Percentiles rank a stretch among this genome's conserved stretches.
Conservation (phyloP, 2,888 invertebrate genomes). For the Sericinus montela region DNA sequence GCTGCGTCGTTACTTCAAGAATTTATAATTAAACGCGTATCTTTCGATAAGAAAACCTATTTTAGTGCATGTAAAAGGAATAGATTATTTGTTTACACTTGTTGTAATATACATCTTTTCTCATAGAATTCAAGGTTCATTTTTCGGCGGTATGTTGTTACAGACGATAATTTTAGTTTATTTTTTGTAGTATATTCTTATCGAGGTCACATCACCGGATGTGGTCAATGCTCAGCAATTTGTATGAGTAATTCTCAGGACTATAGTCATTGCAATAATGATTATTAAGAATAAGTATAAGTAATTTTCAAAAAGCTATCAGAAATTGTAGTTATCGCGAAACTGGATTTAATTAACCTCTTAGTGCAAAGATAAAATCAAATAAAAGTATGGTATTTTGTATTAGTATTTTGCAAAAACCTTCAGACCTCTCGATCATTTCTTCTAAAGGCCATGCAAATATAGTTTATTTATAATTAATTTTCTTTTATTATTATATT, state of each 20-base stretch:
- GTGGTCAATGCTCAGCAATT: slow-evolving; percentile 8
- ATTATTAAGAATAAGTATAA: neutral
- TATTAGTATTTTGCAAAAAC: too few species aligned
- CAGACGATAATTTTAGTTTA: slow-evolving; percentile 2
- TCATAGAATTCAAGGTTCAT: neutral
- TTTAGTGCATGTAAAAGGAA: slow-evolving; percentile 15
- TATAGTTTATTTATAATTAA: too few species aligned
- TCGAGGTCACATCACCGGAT: slow-evolving; percentile 18
- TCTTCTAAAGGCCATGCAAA: too few species aligned
- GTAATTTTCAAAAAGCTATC: neutral
- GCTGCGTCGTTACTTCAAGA: slow-evolving; percentile 13
- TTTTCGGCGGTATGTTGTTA: neutral
- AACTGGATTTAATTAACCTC: neutral
- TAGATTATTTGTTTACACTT: neutral
- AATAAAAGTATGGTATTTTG: too few species aligned
- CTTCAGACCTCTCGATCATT: too few species aligned
- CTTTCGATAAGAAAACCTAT: slow-evolving; percentile 17
- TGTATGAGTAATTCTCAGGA: slow-evolving; percentile 12
- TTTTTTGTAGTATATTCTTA: slow-evolving; percentile 12
- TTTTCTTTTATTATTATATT: too few species aligned
- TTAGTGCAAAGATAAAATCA: too few species aligned
- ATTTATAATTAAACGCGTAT: slow-evolving; percentile 16
- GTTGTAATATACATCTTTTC: neutral
- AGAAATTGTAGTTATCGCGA: neutral
- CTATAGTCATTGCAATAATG: slow-evolving; percentile 5